These are phyloP conservation scores for Cololabis saira DNA, from an alignment of 2,113 vertebrate genomes.

Conservation along the genomic window DNA sequence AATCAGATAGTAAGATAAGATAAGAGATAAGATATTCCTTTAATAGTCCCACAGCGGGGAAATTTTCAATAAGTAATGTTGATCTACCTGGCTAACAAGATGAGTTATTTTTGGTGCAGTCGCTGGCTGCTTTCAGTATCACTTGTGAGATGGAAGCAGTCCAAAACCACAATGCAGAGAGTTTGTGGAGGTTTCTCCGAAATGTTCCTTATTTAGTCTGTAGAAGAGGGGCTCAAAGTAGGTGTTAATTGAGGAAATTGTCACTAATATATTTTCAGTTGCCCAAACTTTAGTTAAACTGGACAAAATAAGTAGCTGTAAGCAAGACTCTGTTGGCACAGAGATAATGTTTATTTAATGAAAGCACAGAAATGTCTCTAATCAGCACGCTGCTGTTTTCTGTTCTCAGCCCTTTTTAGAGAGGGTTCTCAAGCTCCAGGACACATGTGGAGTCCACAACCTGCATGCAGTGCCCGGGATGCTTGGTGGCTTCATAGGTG, in stretches of 20 bases:
- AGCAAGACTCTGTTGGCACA: too few relatives aligned
- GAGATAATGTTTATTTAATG: too few relatives aligned
- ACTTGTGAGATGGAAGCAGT: neutral
- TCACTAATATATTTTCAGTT: too few relatives aligned
- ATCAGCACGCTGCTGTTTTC: neutral
- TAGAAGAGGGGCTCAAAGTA: neutral
- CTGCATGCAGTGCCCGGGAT: constrained; percentile 92
- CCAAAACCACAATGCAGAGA: neutral
- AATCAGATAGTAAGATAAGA: neutral
- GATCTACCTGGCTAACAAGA: too few relatives aligned
- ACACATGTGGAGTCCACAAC: constrained; percentile 95
- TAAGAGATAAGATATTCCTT: too few relatives aligned
- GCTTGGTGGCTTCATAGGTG: constrained; percentile 90
- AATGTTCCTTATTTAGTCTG: neutral
- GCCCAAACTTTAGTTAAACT: too few relatives aligned
- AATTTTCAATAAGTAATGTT: too few relatives aligned
- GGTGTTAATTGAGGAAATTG: too few relatives aligned
- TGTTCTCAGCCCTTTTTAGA: constrained; percentile 88
- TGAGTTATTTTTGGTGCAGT: neutral
- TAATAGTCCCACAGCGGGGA: too few relatives aligned
- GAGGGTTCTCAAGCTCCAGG: constrained; percentile 87
- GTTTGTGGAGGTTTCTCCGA: neutral
- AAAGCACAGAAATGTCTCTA: neutral
- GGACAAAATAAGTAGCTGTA: too few relatives aligned
- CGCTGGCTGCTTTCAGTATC: too few relatives aligned